Conservation (phyloP, 2,113 vertebrate genomes). For the Sceloporus undulatus region DNA sequence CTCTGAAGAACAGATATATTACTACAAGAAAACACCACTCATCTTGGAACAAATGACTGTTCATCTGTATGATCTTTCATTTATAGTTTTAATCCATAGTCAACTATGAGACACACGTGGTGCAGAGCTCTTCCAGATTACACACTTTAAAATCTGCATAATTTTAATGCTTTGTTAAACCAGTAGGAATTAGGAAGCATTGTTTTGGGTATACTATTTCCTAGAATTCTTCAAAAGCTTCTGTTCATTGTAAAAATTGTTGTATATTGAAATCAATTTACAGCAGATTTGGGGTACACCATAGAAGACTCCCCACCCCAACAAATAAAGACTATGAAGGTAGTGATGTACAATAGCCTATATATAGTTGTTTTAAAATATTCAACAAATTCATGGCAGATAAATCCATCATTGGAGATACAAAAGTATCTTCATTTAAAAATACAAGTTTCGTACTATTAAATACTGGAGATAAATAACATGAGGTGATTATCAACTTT, state of each 20-base stretch:
- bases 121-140: too few species aligned
- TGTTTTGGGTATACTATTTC: not conserved
- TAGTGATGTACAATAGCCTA: not conserved
- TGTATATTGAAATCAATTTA: not conserved
- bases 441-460: not conserved
- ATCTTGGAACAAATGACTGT: not conserved
- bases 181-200: not conserved
- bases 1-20: not conserved
- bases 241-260: not conserved
- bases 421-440: not conserved
- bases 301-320: not conserved
- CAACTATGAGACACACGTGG: not conserved
- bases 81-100: not conserved
- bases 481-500: not conserved
- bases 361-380: not conserved
- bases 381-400: not conserved
- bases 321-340: not conserved
- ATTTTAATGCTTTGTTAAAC: not conserved
- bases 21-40: not conserved
- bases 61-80: not conserved
- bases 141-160: too few species aligned
- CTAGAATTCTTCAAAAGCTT: not conserved
- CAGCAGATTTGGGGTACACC: not conserved
- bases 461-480: not conserved
- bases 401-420: not conserved